phyloP scores from a whole-genome alignment of 2,797 vertebrate species.

The Pangasius sanitwongsei region DNA sequence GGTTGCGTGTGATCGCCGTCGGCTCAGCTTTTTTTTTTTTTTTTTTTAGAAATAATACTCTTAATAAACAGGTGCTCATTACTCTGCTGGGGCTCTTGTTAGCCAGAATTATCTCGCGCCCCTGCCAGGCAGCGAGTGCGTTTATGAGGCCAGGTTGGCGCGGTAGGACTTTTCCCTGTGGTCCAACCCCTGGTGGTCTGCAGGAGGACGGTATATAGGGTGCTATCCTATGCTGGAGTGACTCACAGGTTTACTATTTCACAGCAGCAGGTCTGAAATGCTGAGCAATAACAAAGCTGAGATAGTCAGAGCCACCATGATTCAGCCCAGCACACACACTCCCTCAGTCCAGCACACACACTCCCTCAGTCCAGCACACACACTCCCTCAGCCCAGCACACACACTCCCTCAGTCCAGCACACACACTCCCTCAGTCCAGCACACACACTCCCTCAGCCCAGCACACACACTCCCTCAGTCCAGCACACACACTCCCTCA shows the following conservation, averaged over 20 bases:
- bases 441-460: not conserved
- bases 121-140: slow-evolving; percentile 39
- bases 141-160: slow-evolving; percentile 58
- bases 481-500: not conserved
- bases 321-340: slow-evolving; percentile 8
- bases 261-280: slow-evolving; percentile 29
- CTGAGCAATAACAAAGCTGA: slow-evolving; percentile 30
- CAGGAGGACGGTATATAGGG: slow-evolving; percentile 36
- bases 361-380: not conserved
- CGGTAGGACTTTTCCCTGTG: slow-evolving; percentile 51
- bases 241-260: slow-evolving; percentile 29
- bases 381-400: not conserved
- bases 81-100: slow-evolving; percentile 44
- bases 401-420: not conserved
- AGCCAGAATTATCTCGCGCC: slow-evolving; percentile 47
- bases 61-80: slow-evolving; percentile 62
- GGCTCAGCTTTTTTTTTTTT: slow-evolving; percentile 12
- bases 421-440: not conserved
- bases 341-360: not conserved
- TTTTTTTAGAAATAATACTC: slow-evolving; percentile 41
- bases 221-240: slow-evolving; percentile 30
- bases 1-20: slow-evolving; percentile 50
- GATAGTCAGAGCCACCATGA: slow-evolving; percentile 22
- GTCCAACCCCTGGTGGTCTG: slow-evolving; percentile 58
- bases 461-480: not conserved